Percentiles rank a stretch among this genome's conserved stretches.
phyloP scores from a whole-genome alignment of 1,140 invertebrate species.

The Lethrus apterus region DNA sequence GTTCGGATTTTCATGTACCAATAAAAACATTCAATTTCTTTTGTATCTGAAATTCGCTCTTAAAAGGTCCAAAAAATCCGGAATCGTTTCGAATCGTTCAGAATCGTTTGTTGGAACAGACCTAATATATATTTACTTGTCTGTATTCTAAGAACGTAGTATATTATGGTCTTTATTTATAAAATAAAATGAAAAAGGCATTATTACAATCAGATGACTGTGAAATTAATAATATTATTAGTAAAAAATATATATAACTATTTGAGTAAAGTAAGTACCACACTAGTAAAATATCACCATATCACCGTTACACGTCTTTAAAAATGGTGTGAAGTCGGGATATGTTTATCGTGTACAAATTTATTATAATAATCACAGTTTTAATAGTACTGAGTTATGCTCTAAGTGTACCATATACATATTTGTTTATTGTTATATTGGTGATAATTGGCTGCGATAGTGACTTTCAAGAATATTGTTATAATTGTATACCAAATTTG shows the following conservation, averaged over 20 bases:
- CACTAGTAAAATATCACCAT: not conserved
- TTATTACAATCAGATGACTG: too few species aligned
- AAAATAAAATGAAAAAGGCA: slow-evolving; percentile 4
- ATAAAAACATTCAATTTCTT: too few species aligned
- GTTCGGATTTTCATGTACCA: too few species aligned
- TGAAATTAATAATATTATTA: too few species aligned
- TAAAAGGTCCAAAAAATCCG: too few species aligned
- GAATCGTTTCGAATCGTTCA: too few species aligned
- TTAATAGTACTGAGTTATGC: slow-evolving; percentile 5
- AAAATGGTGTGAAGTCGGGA: slow-evolving; percentile 10
- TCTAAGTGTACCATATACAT: slow-evolving; percentile 6
- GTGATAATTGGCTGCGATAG: slow-evolving; percentile 1
- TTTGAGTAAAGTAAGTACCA: not conserved
- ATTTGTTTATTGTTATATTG: slow-evolving; percentile 6
- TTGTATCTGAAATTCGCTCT: too few species aligned
- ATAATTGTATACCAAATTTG: not conserved
- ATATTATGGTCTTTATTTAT: not conserved
- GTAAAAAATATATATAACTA: not conserved
- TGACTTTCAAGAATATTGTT: slow-evolving; percentile 8
- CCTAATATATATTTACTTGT: too few species aligned
- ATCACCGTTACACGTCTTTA: not conserved
- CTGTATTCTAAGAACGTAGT: too few species aligned
- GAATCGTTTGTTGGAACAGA: too few species aligned
- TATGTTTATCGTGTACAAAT: slow-evolving; percentile 11
- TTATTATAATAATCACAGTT: slow-evolving; percentile 3